Conservation (phyloP, 2,888 invertebrate species). For the Branchellion lobata region DNA sequence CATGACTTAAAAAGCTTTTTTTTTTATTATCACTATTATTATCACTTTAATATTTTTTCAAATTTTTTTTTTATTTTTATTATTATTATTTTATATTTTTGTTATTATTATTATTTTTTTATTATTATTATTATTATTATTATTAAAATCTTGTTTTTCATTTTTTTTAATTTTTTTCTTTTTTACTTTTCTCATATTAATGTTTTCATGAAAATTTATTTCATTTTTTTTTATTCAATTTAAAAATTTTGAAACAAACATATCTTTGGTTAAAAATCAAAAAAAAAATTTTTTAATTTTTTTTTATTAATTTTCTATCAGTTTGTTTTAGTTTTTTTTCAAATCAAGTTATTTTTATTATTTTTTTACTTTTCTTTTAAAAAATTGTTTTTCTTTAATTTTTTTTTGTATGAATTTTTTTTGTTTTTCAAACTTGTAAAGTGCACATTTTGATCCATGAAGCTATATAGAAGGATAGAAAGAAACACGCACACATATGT, state of each 20-base stretch:
- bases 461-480: neutral
- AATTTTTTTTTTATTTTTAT: neutral
- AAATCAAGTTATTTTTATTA: neutral
- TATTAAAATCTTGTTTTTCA: neutral
- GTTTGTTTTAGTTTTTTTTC: conserved; percentile 12
- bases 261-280: no score
- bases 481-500: neutral
- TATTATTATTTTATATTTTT: neutral
- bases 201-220: neutral
- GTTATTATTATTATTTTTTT: neutral
- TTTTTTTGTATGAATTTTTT: no score
- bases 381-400: neutral
- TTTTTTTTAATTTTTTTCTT: neutral
- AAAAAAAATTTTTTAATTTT: neutral
- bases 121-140: conserved; percentile 3
- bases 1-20: neutral
- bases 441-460: neutral
- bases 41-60: neutral
- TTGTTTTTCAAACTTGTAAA: neutral
- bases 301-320: neutral
- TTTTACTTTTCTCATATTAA: neutral
- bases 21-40: conserved; percentile 4
- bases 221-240: neutral
- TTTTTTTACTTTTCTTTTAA: neutral
- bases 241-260: no score